These are phyloP conservation scores for Crocodylus rhombifer DNA, from an alignment of 2,797 vertebrate genomes.

Conservation along the genomic window DNA sequence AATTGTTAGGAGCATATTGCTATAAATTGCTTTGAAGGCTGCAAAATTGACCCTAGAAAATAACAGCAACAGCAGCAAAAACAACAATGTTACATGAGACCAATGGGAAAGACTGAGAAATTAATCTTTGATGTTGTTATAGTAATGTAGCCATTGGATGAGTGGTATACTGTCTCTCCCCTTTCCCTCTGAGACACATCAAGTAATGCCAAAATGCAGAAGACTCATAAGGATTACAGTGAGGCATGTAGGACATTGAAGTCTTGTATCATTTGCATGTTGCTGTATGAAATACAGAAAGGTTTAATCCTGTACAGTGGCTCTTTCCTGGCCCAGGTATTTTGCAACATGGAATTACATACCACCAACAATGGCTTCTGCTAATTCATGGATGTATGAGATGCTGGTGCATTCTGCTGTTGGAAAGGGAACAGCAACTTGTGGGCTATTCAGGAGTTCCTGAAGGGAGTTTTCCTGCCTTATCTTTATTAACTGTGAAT, in stretches of 20 bases:
- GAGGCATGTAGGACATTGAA: not conserved
- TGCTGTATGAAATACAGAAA: not conserved
- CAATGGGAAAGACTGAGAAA: slow-evolving; percentile 52
- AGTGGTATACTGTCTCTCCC: slow-evolving; percentile 39
- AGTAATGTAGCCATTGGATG: slow-evolving; percentile 41
- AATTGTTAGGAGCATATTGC: not conserved
- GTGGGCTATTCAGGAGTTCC: slow-evolving; percentile 10
- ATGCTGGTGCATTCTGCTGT: slow-evolving; percentile 59
- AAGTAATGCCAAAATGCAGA: slow-evolving; percentile 66
- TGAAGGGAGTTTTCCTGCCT: slow-evolving; percentile 66
- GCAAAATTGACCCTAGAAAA: slow-evolving; percentile 81
- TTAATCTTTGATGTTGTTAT: slow-evolving; percentile 47
- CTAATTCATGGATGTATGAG: fast-evolving
- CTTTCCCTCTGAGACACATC: slow-evolving; percentile 54
- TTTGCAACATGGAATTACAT: not conserved
- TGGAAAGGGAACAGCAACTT: slow-evolving; percentile 34
- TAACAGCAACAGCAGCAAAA: slow-evolving; percentile 82
- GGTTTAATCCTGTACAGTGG: slow-evolving; percentile 2
- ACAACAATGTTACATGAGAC: slow-evolving; percentile 63
- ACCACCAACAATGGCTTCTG: not conserved
- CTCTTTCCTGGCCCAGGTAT: not conserved
- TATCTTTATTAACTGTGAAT: slow-evolving; percentile 89
- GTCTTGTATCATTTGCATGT: not conserved
- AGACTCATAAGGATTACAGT: slow-evolving; percentile 40
- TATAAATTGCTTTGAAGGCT: slow-evolving; percentile 44